These are phyloP conservation scores for Ormia ochracea DNA, from an alignment of 2,888 invertebrate species.

Conservation along the genomic window DNA sequence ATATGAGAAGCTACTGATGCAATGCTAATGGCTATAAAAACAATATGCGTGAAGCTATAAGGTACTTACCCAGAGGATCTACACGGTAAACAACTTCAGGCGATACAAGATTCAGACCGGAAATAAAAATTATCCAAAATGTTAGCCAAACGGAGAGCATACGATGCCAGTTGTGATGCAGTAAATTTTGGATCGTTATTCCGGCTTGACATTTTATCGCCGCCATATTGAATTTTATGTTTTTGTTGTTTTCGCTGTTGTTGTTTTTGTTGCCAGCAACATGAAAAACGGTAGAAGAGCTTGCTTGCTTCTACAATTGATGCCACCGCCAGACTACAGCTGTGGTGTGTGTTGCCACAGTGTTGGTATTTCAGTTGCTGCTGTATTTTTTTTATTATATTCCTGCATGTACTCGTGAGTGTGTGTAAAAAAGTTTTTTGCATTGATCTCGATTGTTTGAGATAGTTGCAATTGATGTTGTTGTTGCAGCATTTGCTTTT, in stretches of 20 bases:
- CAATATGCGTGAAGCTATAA: background rate
- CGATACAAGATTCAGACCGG: conserved; percentile 72
- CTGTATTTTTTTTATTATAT: too few relatives aligned
- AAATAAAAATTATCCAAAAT: conserved; percentile 70
- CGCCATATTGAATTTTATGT: conserved; percentile 40
- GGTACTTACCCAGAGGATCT: conserved; percentile 76
- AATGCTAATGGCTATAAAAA: too few relatives aligned
- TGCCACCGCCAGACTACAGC: conserved; percentile 18
- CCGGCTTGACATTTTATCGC: conserved; percentile 41
- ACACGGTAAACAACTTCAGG: conserved; percentile 76
- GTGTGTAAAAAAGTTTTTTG: conserved; percentile 11
- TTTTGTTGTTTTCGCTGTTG: background rate
- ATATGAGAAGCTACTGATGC: too few relatives aligned
- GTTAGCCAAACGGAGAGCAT: conserved; percentile 67
- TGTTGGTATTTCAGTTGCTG: conserved; percentile 7
- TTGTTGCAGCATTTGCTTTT: conserved; percentile 45
- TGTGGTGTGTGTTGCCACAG: conserved; percentile 12
- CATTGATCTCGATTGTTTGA: conserved; percentile 53
- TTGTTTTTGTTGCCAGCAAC: conserved; percentile 26
- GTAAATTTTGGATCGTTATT: conserved; percentile 38
- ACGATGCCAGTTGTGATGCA: conserved; percentile 66
- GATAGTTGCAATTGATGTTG: conserved; percentile 53
- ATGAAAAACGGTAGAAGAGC: conserved; percentile 6
- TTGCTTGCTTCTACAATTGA: background rate
- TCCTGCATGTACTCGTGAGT: conserved; percentile 27